Evolutionary conservation across 2,113 vertebrate genomes (phyloP), one percentile per base, ranked within the genome.

Genomic region (Oceanites oceanicus): DNA sequence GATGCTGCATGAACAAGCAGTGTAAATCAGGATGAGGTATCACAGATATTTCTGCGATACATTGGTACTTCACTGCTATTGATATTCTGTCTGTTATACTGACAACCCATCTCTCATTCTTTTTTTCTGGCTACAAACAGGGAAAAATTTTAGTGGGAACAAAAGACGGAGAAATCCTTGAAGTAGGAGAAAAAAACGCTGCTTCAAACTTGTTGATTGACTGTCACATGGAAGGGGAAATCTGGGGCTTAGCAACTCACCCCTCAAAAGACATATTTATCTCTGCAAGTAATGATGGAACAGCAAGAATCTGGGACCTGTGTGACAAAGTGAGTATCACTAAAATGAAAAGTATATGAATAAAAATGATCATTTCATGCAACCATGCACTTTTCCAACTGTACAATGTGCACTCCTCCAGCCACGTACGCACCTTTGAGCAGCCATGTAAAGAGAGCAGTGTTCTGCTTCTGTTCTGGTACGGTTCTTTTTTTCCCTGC

Each of bases 141-240:
- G 99, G 99, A 15, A 99, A 99, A 94, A 99, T 99, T 94, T 97
- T 99, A 94, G 99, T 99, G 87, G 99, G 99, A 95, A 99, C 99
- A 34, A 99, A 99, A 97, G 99, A 99, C 27, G 99, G 99, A 17
- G 99, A 99, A 98, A 99, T 99, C 95, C 99, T 99, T 53, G 99
- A 99, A 98, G 99, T 99, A 63, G 99, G 99, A 92, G 99, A 99
- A 92, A 99, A 99, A 98, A 99, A 99, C 1, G 99, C 99, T 19
- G 99, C 99, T 80, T 99, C 99, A 66, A 99, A 99, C 97, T 98
- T 99, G 56, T 97, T 99, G 97, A 99, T 99, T 92, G 99, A 99
- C 30, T 99, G 99, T 34, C 99, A 99, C 97, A 99, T 99, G 94
- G 99, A 99, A 96, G 99, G 99, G 15, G 99, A 99, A 34, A 99